Evolutionary conservation across 2,797 vertebrate species (phyloP).

Genomic region (Garrulus glandarius): DNA sequence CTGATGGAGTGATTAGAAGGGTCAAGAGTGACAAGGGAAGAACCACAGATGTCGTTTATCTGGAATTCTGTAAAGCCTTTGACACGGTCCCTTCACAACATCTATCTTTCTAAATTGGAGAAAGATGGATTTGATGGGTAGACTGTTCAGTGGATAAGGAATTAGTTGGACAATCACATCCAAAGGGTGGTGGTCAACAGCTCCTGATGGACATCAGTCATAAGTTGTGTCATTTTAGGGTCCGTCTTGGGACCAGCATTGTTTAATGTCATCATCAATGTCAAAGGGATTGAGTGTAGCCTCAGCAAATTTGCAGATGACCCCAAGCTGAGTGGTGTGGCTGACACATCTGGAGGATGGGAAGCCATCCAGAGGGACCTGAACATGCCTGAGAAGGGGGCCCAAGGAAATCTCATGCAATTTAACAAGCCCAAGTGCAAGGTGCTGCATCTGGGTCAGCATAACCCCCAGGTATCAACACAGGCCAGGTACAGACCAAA

Average conservation of each 20-base stretch:
- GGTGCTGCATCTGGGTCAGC: no score
- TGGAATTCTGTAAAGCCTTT: neutral
- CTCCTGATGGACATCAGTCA: neutral
- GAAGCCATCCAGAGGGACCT: neutral
- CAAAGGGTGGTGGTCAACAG: neutral
- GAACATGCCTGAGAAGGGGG: neutral
- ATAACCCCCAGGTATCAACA: neutral
- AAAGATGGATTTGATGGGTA: neutral
- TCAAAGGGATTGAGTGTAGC: neutral
- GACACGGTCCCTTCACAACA: neutral
- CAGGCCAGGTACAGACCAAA: neutral
- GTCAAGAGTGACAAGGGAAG: neutral
- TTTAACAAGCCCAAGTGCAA: neutral
- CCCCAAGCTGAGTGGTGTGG: neutral
- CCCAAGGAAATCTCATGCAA: neutral
- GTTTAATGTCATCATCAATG: neutral
- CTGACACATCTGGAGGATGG: neutral
- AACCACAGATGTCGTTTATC: neutral
- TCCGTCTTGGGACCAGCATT: neutral
- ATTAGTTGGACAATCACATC: neutral
- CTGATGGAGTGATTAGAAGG: neutral
- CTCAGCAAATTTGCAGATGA: neutral
- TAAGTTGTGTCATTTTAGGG: neutral
- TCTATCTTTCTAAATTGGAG: neutral
- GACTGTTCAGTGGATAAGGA: neutral